Conservation (phyloP, 2,888 invertebrate genomes). For the Thecocarcelia acutangulata region DNA sequence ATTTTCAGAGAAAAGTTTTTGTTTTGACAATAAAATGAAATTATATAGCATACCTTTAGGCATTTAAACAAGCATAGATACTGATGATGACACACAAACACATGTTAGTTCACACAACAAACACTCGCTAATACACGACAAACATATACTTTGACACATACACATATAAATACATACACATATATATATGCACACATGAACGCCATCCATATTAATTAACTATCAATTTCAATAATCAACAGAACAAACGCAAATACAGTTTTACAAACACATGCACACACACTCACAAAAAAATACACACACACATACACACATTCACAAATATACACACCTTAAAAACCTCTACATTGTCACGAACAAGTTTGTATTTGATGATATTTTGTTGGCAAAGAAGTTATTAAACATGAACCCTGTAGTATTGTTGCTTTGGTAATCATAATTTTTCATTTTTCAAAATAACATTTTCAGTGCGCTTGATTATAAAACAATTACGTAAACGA, state of each 20-base stretch:
- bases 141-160: not conserved
- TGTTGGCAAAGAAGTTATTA: too few species aligned
- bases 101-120: constrained; percentile 12
- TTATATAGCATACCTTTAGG: constrained; percentile 70
- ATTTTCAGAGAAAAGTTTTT: constrained; percentile 67
- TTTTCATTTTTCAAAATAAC: constrained; percentile 1
- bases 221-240: constrained; percentile 70
- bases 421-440: constrained; percentile 27
- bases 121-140: not conserved
- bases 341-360: not conserved
- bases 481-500: constrained; percentile 63
- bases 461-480: constrained; percentile 60
- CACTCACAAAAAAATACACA: not conserved
- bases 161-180: not conserved
- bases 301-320: constrained; percentile 22
- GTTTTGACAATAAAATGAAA: constrained; percentile 69
- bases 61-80: constrained; percentile 63
- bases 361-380: constrained; percentile 23
- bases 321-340: too few species aligned
- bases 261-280: constrained; percentile 21
- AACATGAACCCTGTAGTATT: constrained; percentile 14
- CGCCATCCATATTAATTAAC: constrained; percentile 68
- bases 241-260: constrained; percentile 47
- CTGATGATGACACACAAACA: constrained; percentile 65
- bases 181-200: constrained; percentile 32